Evolutionary conservation across 1,140 invertebrate genomes (phyloP).

Genomic region (Chironomus striatipennis): DNA sequence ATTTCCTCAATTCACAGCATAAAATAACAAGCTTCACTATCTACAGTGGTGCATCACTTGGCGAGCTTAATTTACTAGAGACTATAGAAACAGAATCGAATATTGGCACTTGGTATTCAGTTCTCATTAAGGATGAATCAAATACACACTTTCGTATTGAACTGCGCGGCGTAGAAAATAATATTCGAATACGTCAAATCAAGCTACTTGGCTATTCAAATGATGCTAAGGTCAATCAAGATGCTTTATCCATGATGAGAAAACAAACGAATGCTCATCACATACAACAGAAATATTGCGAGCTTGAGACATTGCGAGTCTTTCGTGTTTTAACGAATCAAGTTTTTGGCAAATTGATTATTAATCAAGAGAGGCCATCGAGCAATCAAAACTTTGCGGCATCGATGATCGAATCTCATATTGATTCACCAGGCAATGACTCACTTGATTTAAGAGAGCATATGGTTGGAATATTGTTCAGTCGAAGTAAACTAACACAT

Average conservation of each 20-base stretch:
- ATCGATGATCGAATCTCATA: conserved; percentile 28
- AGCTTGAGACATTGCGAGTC: conserved; percentile 85
- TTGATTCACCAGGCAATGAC: conserved; percentile 34
- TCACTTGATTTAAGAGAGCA: conserved; percentile 78
- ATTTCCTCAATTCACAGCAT: conserved; percentile 49
- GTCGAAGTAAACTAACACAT: conserved; percentile 85
- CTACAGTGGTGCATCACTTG: conserved; percentile 65
- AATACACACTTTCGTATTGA: conserved; percentile 59
- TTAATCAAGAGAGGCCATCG: conserved; percentile 37
- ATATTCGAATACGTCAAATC: conserved; percentile 79
- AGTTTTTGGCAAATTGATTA: conserved; percentile 86
- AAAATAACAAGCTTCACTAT: conserved; percentile 79
- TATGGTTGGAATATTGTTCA: conserved; percentile 94
- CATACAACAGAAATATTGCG: conserved; percentile 80
- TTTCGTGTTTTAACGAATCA: conserved; percentile 90
- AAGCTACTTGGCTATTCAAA: conserved; percentile 36
- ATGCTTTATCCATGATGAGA: conserved; percentile 29
- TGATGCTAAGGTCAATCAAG: background rate
- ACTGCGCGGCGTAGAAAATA: conserved; percentile 84
- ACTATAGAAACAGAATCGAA: conserved; percentile 75
- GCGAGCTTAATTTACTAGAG: conserved; percentile 71
- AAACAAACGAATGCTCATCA: conserved; percentile 38
- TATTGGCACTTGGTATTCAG: conserved; percentile 75
- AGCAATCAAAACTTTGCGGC: conserved; percentile 26
- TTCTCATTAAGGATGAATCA: conserved; percentile 50